Conservation (phyloP, 2,113 vertebrate species). For the Oreochromis tanganicae region DNA sequence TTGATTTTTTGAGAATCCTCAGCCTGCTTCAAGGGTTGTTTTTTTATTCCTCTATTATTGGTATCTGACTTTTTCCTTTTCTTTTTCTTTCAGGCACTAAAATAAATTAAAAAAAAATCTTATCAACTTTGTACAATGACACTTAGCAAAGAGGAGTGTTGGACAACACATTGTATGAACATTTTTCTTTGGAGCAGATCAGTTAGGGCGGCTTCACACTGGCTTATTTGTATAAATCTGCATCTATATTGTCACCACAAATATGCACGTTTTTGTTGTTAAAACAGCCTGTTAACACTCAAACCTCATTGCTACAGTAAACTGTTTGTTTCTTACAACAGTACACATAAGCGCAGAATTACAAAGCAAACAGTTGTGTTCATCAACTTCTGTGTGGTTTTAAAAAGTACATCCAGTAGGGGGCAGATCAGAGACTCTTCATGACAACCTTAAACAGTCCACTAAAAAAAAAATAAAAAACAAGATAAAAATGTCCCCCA, state of each 20-base stretch:
- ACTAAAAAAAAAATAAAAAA: background rate
- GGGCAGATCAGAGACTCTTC: background rate
- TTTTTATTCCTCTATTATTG: background rate
- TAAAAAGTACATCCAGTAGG: background rate
- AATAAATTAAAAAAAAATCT: rapidly evolving
- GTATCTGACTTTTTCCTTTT: background rate
- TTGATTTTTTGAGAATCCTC: background rate
- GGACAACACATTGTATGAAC: background rate
- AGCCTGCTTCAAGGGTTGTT: background rate
- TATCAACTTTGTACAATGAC: background rate
- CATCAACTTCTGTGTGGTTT: background rate
- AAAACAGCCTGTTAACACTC: background rate
- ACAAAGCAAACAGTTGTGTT: background rate
- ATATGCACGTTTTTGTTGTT: background rate
- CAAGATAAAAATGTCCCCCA: background rate
- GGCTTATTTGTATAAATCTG: background rate
- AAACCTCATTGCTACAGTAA: background rate
- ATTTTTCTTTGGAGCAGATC: background rate
- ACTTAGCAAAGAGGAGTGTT: background rate
- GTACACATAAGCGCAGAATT: background rate
- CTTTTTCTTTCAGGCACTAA: background rate
- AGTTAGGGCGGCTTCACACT: background rate
- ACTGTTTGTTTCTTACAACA: background rate
- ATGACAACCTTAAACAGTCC: background rate
- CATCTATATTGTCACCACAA: background rate